Percentiles rank a stretch among this genome's conserved stretches.
Evolutionary conservation across 2,888 invertebrate genomes (phyloP).

Genomic region (Odontocerum albicorne): DNA sequence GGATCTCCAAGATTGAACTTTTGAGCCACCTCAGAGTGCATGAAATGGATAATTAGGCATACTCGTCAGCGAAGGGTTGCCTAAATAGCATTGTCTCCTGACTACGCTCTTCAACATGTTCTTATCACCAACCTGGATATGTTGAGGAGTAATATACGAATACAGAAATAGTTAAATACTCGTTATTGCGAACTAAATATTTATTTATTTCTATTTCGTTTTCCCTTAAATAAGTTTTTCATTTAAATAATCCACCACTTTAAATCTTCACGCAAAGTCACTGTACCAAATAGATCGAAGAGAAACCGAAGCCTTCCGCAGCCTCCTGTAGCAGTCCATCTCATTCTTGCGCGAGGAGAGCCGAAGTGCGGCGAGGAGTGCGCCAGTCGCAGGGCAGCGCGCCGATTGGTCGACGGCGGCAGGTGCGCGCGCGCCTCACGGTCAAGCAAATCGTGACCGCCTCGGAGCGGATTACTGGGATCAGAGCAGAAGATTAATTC

Average conservation of each 20-base stretch:
- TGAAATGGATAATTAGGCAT: too few species aligned
- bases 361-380: constrained; percentile 6
- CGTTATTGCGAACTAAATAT: too few species aligned
- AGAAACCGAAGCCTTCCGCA: constrained; percentile 2
- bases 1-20: too few species aligned
- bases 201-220: too few species aligned
- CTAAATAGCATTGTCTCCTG: not conserved
- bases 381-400: constrained; percentile 5
- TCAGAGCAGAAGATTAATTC: too few species aligned
- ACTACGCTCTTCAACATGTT: too few species aligned
- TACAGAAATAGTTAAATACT: not conserved
- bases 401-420: constrained; percentile 33
- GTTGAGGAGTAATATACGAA: not conserved
- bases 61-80: not conserved
- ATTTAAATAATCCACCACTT: not conserved
- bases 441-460: too few species aligned
- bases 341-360: constrained; percentile 7
- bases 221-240: too few species aligned
- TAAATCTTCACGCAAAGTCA: not conserved
- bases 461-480: too few species aligned
- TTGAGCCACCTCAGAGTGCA: too few species aligned
- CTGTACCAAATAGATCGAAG: not conserved
- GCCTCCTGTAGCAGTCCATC: constrained; percentile 14
- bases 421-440: constrained; percentile 31
- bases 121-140: too few species aligned